phyloP scores from a whole-genome alignment of 2,797 vertebrate species.

The Chloroceryle inda region DNA sequence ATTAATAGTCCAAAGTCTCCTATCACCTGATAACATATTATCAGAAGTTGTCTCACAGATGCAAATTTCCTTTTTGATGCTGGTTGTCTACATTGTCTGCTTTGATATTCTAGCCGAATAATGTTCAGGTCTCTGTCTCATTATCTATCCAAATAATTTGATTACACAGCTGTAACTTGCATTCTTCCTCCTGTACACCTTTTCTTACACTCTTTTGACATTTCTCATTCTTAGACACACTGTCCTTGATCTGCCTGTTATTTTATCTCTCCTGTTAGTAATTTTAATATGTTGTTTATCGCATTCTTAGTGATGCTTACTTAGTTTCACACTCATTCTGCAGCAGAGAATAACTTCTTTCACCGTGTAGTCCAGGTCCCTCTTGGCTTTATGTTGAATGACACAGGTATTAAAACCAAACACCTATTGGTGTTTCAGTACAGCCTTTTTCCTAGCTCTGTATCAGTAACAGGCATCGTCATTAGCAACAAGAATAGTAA shows the following conservation, averaged over 20 bases:
- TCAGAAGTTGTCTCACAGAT: neutral
- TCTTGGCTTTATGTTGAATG: neutral
- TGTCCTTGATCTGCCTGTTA: neutral
- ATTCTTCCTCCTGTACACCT: neutral
- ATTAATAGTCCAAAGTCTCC: neutral
- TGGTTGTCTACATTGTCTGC: neutral
- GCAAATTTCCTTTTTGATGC: conserved; percentile 23
- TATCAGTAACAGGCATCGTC: neutral
- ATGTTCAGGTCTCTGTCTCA: neutral
- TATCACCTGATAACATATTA: neutral
- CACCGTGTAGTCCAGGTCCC: neutral
- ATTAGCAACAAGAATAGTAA: neutral
- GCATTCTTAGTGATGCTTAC: neutral
- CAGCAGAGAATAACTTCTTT: neutral
- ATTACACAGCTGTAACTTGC: neutral
- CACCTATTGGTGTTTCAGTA: neutral
- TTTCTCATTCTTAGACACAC: neutral
- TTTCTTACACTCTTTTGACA: neutral
- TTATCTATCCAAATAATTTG: conserved; percentile 8
- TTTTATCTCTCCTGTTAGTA: neutral
- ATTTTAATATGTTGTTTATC: neutral
- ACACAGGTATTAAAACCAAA: neutral
- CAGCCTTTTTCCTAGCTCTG: neutral
- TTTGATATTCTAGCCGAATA: conserved; percentile 19
- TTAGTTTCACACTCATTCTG: neutral